Percentiles rank a stretch among this genome's conserved stretches.
Evolutionary conservation across 2,797 vertebrate species (phyloP).

Genomic region (Gambusia yucatana): DNA sequence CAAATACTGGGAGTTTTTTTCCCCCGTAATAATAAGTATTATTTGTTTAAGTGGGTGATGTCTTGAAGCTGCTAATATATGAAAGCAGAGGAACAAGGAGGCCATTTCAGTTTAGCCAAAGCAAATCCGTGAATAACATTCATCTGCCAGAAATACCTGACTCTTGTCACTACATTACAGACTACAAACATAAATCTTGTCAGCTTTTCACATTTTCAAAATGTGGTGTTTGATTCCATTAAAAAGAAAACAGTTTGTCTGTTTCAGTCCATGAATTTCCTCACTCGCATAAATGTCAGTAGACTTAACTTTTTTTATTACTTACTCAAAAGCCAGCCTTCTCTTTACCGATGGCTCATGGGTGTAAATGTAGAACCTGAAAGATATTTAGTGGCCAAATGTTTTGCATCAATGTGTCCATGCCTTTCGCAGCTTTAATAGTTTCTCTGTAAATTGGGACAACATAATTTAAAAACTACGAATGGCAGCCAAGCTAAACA

Average conservation of each 20-base stretch:
- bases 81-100: neutral
- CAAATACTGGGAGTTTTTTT: too few relatives aligned
- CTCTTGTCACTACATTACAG: neutral
- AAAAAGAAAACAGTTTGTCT: neutral
- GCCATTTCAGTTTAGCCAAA: neutral
- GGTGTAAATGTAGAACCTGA: neutral
- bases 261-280: neutral
- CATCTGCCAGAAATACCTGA: neutral
- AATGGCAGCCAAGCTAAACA: neutral
- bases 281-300: neutral
- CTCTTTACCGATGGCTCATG: neutral
- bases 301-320: neutral
- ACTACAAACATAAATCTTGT: too few relatives aligned
- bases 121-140: neutral
- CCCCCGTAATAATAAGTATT: too few relatives aligned
- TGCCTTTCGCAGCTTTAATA: neutral
- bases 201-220: neutral
- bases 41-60: neutral
- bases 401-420: neutral
- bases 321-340: neutral
- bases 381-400: neutral
- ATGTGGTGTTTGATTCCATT: neutral
- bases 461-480: neutral
- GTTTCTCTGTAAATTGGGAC: neutral
- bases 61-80: neutral